Conservation (phyloP, 2,888 invertebrate species). For the Scotopteryx bipunctaria region DNA sequence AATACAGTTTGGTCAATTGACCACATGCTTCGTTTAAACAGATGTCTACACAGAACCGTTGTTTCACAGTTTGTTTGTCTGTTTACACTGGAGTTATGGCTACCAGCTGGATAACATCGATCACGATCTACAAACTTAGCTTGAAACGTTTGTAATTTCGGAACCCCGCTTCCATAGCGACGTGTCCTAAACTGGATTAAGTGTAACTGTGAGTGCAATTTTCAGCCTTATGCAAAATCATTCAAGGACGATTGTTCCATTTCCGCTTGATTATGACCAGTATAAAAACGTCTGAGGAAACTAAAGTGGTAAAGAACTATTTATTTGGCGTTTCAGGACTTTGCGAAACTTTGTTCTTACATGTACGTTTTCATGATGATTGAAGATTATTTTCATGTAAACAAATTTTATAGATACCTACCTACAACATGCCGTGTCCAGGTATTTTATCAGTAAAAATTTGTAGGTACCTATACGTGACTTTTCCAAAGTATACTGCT, state of each 20-base stretch:
- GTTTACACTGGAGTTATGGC: slow-evolving; percentile 29
- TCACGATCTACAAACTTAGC: slow-evolving; percentile 32
- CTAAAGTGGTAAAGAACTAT: no score
- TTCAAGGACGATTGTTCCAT: no score
- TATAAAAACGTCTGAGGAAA: not conserved
- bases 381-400: no score
- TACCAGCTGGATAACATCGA: slow-evolving; percentile 38
- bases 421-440: no score
- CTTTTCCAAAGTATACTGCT: no score
- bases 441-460: no score
- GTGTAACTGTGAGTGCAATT: not conserved
- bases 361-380: no score
- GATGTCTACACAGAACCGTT: slow-evolving; percentile 3
- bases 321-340: slow-evolving; percentile 10
- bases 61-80: slow-evolving; percentile 27
- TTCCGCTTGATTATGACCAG: not conserved
- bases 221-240: not conserved
- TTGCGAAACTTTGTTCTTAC: slow-evolving; percentile 4
- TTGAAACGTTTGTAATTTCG: slow-evolving; percentile 10
- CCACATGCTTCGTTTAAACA: slow-evolving; percentile 5
- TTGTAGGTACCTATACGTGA: no score
- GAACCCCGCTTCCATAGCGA: not conserved
- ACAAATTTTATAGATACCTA: no score
- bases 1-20: not conserved
- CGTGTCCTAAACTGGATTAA: not conserved